Percentiles rank a stretch among this genome's conserved stretches.
Conservation (phyloP, 2,797 vertebrate species). For the Martes flavigula region DNA sequence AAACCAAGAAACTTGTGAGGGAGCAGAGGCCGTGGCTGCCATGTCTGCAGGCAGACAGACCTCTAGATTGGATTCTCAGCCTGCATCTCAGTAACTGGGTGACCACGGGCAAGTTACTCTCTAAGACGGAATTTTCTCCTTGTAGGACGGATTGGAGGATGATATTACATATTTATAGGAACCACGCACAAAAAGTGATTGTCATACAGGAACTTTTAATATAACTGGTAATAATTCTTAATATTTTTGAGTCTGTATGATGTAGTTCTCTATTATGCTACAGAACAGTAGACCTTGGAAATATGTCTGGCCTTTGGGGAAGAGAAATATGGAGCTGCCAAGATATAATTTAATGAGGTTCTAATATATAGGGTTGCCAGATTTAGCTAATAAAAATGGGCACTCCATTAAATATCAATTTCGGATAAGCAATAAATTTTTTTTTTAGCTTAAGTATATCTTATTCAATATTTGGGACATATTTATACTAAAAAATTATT, state of each 20-base stretch:
- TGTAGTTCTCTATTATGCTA: neutral
- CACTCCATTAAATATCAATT: neutral
- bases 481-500: neutral
- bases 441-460: neutral
- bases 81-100: neutral
- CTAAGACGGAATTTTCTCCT: neutral
- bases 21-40: neutral
- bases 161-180: neutral
- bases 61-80: neutral
- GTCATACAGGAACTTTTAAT: neutral
- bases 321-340: neutral
- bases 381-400: neutral
- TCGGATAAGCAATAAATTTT: neutral
- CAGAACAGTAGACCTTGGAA: neutral
- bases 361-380: neutral
- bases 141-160: neutral
- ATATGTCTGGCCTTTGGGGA: neutral
- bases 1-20: neutral
- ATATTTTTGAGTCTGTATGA: neutral
- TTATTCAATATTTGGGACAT: neutral
- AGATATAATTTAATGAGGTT: neutral
- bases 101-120: neutral
- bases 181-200: neutral
- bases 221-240: neutral
- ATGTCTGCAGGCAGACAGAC: neutral